Conservation (phyloP, 2,113 vertebrate species). For the Thinocorus orbignyianus region DNA sequence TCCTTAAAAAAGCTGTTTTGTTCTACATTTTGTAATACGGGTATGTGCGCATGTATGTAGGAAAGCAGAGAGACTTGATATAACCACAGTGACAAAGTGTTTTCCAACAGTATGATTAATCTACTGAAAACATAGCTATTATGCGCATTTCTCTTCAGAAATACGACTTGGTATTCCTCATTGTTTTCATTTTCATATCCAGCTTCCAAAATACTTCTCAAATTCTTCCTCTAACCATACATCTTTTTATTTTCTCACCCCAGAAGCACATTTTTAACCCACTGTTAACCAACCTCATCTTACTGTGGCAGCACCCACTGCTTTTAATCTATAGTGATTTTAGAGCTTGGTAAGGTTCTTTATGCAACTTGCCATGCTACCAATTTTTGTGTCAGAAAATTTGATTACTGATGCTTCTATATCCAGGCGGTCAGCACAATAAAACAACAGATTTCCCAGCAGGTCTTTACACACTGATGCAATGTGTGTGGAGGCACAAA, state of each 20-base stretch:
- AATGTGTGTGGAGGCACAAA: not conserved
- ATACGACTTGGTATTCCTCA: not conserved
- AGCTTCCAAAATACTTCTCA: not conserved
- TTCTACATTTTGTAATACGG: not conserved
- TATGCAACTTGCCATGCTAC: not conserved
- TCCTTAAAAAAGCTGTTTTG: not conserved
- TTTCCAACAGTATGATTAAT: not conserved
- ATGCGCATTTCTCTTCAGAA: not conserved
- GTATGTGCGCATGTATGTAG: not conserved
- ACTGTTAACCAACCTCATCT: not conserved
- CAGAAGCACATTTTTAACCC: not conserved
- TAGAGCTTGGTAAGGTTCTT: not conserved
- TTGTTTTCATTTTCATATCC: not conserved
- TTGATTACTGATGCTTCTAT: not conserved
- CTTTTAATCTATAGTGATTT: not conserved
- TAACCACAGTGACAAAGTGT: not conserved
- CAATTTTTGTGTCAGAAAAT: not conserved
- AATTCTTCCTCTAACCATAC: not conserved
- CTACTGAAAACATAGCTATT: not conserved
- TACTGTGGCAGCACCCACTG: not conserved
- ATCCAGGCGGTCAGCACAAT: not conserved
- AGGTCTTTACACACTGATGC: not conserved
- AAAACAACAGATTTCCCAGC: not conserved
- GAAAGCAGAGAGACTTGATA: not conserved
- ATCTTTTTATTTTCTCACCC: not conserved